Base-by-base conservation (phyloP, 1,140 invertebrate species). In the Manduca sexta region DNA sequence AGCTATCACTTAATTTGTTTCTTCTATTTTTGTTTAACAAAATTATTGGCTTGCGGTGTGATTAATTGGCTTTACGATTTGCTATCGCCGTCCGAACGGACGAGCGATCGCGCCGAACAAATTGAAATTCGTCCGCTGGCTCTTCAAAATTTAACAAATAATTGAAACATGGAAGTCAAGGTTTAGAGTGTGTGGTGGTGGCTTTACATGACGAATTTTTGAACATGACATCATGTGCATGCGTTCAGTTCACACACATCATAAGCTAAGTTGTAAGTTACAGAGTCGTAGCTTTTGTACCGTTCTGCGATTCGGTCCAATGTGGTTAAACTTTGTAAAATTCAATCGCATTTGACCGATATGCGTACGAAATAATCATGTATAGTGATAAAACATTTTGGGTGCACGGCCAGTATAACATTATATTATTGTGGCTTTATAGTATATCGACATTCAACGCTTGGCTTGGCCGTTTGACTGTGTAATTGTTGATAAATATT, bases 121-220 rank as follows among this genome's bases (percentile, higher is more conserved):
- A 66, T 58, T 43, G 18, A 62, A 74, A 73, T 67, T 64, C 61
- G 69, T 64, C 48, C 51, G 51, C 59, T 62, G 59, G 59, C 60
- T 66, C 48, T 69, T 83, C 82, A 77, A 85, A 85, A 85, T 85
- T 85, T 83, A 82, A 83, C 76, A 65, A 60, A 56, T 60, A 58
- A 61, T 72, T 49, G 61, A 59, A 72, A 71, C 54, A 78, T 76
- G 79, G 79, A 85, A 84, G 81, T 79, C 56, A 74, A 76, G 82
- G 79, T 85, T 76, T 76, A 83, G 82, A 85, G 82, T 85, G 82
- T 85, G 82, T 85, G 82, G 82, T 85, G 82, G 82, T 85, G 82
- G 82, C 79, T 82, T 83, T 72, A 73, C 73, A 63, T 35, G 52
- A 69, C 53, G 49, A 57, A 62, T 53, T 66, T 60, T 60, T 55